Evolutionary conservation across 1,140 invertebrate species (phyloP).

Genomic region (Holotrichia oblita): DNA sequence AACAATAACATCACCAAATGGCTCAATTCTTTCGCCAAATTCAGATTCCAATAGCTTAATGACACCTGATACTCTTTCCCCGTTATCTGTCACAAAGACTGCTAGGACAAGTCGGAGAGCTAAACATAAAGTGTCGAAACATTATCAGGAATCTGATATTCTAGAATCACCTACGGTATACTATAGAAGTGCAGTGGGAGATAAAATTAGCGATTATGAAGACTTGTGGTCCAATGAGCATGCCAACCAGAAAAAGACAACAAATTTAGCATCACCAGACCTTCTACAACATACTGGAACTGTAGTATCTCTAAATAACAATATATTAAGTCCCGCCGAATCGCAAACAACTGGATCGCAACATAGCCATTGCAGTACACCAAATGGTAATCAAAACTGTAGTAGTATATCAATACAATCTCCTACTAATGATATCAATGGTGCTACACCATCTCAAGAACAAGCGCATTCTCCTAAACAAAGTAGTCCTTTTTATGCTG

Average conservation of each 20-base stretch:
- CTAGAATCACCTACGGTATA: constrained; percentile 83
- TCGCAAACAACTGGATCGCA: constrained; percentile 51
- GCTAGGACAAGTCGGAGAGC: constrained; percentile 57
- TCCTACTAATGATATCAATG: constrained; percentile 41
- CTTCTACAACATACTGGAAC: constrained; percentile 59
- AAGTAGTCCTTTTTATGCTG: constrained; percentile 89
- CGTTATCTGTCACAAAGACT: constrained; percentile 55
- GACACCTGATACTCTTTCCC: constrained; percentile 61
- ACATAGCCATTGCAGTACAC: constrained; percentile 53
- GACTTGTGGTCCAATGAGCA: constrained; percentile 88
- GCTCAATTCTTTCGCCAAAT: constrained; percentile 65
- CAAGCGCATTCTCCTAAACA: constrained; percentile 63
- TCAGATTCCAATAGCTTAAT: constrained; percentile 65
- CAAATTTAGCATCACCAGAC: constrained; percentile 55
- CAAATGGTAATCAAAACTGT: constrained; percentile 42
- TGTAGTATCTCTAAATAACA: constrained; percentile 64
- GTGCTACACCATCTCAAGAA: constrained; percentile 34
- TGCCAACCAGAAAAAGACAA: constrained; percentile 57
- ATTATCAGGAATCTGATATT: constrained; percentile 84
- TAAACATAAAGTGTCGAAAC: constrained; percentile 71
- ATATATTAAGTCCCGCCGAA: constrained; percentile 65
- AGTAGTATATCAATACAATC: constrained; percentile 42
- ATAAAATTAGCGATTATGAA: constrained; percentile 95
- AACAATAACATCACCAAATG: constrained; percentile 65
- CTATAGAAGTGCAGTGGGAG: constrained; percentile 85